These are phyloP conservation scores for Aleiodes alternator DNA, from an alignment of 2,888 invertebrate genomes.

Conservation along the genomic window DNA sequence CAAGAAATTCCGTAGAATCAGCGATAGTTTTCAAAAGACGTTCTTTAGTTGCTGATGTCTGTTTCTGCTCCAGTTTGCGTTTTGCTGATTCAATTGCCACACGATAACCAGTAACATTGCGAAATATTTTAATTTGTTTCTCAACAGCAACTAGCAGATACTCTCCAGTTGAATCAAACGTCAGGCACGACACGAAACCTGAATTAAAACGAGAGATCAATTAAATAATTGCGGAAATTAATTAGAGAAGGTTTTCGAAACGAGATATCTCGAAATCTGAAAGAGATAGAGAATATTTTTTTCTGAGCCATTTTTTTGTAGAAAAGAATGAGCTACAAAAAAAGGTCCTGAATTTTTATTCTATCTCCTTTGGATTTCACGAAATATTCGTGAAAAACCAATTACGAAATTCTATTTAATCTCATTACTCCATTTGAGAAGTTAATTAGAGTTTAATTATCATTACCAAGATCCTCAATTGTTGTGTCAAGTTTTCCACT, in stretches of 20 bases:
- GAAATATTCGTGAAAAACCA: conserved; percentile 37
- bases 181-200: conserved; percentile 83
- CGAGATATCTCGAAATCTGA: background rate
- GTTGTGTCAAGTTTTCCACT: conserved; percentile 80
- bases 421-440: background rate
- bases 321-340: no score
- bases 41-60: conserved; percentile 86
- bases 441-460: background rate
- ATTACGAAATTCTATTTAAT: no score
- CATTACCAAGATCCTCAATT: conserved; percentile 79
- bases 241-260: background rate
- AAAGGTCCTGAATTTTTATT: no score
- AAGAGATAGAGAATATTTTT: background rate
- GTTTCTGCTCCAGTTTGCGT: conserved; percentile 78
- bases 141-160: conserved; percentile 86
- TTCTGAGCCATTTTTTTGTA: no score
- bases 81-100: conserved; percentile 76
- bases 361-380: background rate
- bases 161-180: conserved; percentile 86
- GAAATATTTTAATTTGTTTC: conserved; percentile 85
- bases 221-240: background rate
- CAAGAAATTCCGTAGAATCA: conserved; percentile 77
- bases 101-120: conserved; percentile 85
- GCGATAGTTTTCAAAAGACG: conserved; percentile 83
- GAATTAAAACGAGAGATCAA: conserved; percentile 53